Percentiles rank a stretch among this genome's conserved stretches.
Conservation (phyloP, 2,888 invertebrate species). For the Lypha dubia region DNA sequence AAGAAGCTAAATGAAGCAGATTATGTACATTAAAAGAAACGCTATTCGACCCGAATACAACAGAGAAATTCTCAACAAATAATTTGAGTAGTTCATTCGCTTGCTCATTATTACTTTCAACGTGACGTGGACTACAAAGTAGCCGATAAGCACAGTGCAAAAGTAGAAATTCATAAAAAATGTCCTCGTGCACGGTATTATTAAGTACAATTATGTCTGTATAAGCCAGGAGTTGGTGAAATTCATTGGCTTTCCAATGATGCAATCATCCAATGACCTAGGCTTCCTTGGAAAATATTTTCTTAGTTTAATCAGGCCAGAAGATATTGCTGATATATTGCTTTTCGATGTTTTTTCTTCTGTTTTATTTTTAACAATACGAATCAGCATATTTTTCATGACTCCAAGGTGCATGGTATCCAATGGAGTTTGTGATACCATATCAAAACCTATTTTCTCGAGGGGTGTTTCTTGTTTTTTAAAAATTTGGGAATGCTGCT, state of each 20-base stretch:
- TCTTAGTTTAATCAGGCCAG: constrained; percentile 10
- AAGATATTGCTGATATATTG: constrained; percentile 30
- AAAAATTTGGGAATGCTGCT: too few relatives aligned
- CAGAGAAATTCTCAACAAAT: constrained; percentile 35
- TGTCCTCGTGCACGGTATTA: constrained; percentile 42
- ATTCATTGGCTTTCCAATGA: constrained; percentile 38
- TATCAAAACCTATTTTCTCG: too few relatives aligned
- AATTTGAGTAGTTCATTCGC: too few relatives aligned
- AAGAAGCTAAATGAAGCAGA: constrained; percentile 5
- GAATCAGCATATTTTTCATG: too few relatives aligned
- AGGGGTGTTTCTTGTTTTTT: too few relatives aligned
- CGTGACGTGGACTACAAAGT: too few relatives aligned
- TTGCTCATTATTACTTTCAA: too few relatives aligned
- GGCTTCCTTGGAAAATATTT: constrained; percentile 9
- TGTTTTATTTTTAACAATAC: too few relatives aligned
- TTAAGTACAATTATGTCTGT: neutral
- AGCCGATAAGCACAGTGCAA: constrained; percentile 44
- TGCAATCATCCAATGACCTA: constrained; percentile 22
- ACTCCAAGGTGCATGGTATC: too few relatives aligned
- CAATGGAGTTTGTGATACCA: too few relatives aligned
- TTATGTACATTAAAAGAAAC: constrained; percentile 49
- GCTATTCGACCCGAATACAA: constrained; percentile 30
- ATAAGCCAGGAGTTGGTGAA: constrained; percentile 47
- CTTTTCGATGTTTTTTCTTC: constrained; percentile 22
- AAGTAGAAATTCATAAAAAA: constrained; percentile 48